Base-by-base conservation (phyloP, 1,140 invertebrate genomes). In the Venustaconcha ellipsiformis region DNA sequence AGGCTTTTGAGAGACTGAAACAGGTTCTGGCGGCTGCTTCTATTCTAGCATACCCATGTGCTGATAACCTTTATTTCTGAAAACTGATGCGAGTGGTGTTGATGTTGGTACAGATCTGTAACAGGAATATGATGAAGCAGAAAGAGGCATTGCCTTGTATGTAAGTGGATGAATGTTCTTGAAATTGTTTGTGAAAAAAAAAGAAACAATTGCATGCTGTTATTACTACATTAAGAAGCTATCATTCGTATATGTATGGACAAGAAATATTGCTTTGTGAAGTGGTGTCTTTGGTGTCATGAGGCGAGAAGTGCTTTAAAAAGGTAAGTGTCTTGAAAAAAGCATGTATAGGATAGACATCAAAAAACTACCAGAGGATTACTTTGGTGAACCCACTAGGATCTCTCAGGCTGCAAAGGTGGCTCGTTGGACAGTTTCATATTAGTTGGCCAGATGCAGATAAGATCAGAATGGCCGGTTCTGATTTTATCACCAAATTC, bases 101-200 rank as follows among this genome's bases (percentile, higher is more conserved):
- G 86, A 87, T 14, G 78, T 91, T 60, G 87, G 87, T 15, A 88
- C 86, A 37, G 84, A 88, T 13, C 59, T 91, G 15, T 82, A 83
- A 23, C 88, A 91, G 78, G 76, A 82, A 14, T 60, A 81, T 14
- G 78, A 85, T 57, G 80, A 83, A 13, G 1, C 72, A 57, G 76
- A 78, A 48, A 56, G 65, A 37, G 76, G 72, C 6, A 37, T 73
- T 0, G 76, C 76, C 4, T 78, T 64, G 63, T 65, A 2, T 72
- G 76, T 68, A n/a, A 57, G 12, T 64, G 37, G 2, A 59, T 78
- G 12, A 72, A 58, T 14, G 68, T 68, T 20, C 14, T 30, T 18
- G 70, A 78, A 68, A 15, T n/a, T 20, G 59, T n/a, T n/a, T n/a
- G n/a, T n/a, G n/a, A n/a, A n/a, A n/a, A 20, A 73, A 60, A 20